Percentiles rank a stretch among this genome's conserved stretches.
phyloP scores from a whole-genome alignment of 53 echinoderm and acorn worm species.

The Apostichopus leukothele region DNA sequence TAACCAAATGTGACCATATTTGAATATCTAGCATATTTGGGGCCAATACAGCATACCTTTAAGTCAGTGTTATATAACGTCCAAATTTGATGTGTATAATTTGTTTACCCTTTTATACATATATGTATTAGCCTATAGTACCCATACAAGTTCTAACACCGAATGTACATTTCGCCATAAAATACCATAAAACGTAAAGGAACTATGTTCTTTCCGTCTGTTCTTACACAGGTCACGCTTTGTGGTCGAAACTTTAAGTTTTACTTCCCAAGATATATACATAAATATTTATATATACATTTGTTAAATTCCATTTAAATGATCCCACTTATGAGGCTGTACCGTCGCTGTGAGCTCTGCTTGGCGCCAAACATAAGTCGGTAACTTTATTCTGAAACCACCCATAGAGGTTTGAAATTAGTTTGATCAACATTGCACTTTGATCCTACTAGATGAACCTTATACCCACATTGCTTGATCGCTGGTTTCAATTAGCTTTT shows the following conservation, averaged over 20 bases:
- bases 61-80: too few relatives aligned
- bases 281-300: too few relatives aligned
- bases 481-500: not conserved
- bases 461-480: not conserved
- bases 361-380: not conserved
- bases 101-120: too few relatives aligned
- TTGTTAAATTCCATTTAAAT: not conserved
- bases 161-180: too few relatives aligned
- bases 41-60: too few relatives aligned
- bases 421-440: not conserved
- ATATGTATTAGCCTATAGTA: too few relatives aligned
- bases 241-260: not conserved
- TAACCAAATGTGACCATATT: too few relatives aligned
- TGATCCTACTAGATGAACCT: not conserved
- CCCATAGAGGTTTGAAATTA: conserved; percentile 1
- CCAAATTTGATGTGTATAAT: too few relatives aligned
- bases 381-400: not conserved
- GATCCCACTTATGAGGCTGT: not conserved
- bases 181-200: too few relatives aligned
- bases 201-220: too few relatives aligned
- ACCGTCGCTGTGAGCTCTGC: not conserved
- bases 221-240: not conserved
- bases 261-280: not conserved
- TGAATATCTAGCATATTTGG: too few relatives aligned
- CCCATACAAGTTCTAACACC: too few relatives aligned